phyloP scores from a whole-genome alignment of 2,797 vertebrate species.

The Cyclopterus lumpus region DNA sequence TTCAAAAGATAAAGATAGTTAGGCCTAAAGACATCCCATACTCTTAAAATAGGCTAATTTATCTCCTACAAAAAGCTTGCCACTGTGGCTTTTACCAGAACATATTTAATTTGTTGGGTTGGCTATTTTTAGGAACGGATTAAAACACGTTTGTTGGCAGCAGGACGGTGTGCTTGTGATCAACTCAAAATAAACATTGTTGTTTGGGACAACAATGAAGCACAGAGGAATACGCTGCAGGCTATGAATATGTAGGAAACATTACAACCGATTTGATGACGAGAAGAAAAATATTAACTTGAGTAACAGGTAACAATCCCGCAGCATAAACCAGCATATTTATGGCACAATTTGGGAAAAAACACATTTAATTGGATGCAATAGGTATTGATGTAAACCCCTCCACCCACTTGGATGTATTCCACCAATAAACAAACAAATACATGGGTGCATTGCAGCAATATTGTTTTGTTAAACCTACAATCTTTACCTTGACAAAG shows the following conservation, averaged over 20 bases:
- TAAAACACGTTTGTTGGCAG: not conserved
- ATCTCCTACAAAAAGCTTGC: not conserved
- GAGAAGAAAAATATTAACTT: not conserved
- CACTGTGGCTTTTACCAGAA: not conserved
- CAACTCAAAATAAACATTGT: not conserved
- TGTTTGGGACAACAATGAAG: not conserved
- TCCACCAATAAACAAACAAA: not conserved
- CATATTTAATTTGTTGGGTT: not conserved
- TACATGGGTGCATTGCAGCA: not conserved
- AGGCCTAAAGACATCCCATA: not conserved
- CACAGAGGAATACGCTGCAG: not conserved
- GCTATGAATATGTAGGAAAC: not conserved
- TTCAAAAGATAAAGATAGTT: not conserved
- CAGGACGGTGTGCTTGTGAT: not conserved
- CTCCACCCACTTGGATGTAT: not conserved
- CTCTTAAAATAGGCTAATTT: not conserved
- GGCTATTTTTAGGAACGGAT: not conserved
- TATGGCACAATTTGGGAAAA: not conserved
- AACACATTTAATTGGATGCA: not conserved
- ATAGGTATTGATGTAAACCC: not conserved
- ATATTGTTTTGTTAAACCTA: not conserved
- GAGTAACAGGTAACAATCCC: not conserved
- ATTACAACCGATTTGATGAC: not conserved
- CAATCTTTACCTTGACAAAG: slow-evolving; percentile 70
- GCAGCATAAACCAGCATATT: not conserved